Evolutionary conservation across 2,113 vertebrate species (phyloP).

Genomic region (Sardina pilchardus): DNA sequence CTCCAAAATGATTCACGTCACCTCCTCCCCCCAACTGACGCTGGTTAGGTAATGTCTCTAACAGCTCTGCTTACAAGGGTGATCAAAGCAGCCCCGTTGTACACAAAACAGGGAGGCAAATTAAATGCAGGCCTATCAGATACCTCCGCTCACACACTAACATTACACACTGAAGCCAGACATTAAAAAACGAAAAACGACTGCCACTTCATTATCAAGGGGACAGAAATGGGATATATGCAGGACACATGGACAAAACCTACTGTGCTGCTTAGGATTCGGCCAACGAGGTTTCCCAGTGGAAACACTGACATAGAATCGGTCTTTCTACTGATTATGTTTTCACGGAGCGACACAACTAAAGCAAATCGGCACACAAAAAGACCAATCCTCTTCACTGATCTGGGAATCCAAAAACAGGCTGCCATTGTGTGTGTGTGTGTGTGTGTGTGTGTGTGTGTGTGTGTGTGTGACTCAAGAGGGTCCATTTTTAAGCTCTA

Average conservation of each 20-base stretch:
- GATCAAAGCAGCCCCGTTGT: neutral
- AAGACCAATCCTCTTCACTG: neutral
- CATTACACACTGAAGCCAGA: neutral
- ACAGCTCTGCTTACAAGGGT: neutral
- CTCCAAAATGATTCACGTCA: neutral
- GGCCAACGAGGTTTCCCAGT: neutral
- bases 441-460: conserved; percentile 6
- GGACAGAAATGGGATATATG: neutral
- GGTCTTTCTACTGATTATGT: neutral
- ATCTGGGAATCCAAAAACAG: neutral
- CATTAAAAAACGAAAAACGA: neutral
- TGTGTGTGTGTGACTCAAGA: conserved; percentile 4
- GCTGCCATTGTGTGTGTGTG: neutral
- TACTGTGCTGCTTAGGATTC: neutral
- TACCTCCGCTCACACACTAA: neutral
- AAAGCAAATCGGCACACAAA: neutral
- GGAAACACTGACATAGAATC: neutral
- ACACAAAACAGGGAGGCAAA: neutral
- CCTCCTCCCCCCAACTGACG: neutral
- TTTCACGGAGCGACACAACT: neutral
- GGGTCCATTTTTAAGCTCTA: neutral
- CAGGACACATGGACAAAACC: neutral
- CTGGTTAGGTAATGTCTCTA: neutral
- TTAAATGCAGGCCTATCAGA: neutral
- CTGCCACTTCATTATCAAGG: neutral